phyloP scores from a whole-genome alignment of 2,113 vertebrate species.

The Saguinus midas region DNA sequence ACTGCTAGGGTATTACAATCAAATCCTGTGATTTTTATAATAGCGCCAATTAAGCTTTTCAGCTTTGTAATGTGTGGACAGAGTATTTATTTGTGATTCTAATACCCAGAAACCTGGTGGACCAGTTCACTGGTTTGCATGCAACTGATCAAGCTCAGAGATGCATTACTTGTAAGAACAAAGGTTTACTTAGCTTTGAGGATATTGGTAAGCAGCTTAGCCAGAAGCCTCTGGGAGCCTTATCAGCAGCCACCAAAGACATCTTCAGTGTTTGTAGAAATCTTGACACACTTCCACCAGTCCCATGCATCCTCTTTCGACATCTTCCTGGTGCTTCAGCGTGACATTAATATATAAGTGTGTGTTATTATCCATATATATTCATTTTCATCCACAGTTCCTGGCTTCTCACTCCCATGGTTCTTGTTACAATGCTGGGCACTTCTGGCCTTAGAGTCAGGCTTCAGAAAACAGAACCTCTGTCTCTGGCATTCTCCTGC shows the following conservation, averaged over 20 bases:
- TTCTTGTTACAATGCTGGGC: background rate
- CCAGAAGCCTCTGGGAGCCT: background rate
- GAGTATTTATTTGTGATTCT: conserved; percentile 11
- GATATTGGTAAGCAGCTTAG: background rate
- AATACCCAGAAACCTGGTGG: background rate
- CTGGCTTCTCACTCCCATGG: background rate
- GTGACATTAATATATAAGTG: background rate
- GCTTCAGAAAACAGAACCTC: background rate
- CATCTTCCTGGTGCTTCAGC: background rate
- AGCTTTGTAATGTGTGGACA: conserved; percentile 33
- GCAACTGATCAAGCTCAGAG: background rate
- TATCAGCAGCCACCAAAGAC: background rate
- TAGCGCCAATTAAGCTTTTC: conserved; percentile 2
- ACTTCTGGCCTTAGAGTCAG: background rate
- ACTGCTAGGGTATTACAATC: background rate
- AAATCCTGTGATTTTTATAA: conserved; percentile 46
- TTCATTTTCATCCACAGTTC: background rate
- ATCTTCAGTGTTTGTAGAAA: background rate
- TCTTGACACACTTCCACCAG: background rate
- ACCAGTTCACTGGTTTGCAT: background rate
- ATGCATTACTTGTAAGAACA: background rate
- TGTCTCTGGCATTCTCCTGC: background rate
- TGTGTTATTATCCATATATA: background rate
- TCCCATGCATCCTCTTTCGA: background rate
- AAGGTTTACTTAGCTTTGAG: background rate